A percentile compares a stretch with the other conserved stretches of the same genome.
These are phyloP conservation scores for Drosophila equinoxialis DNA, from an alignment of 1,140 invertebrate species.

Conservation along the genomic window DNA sequence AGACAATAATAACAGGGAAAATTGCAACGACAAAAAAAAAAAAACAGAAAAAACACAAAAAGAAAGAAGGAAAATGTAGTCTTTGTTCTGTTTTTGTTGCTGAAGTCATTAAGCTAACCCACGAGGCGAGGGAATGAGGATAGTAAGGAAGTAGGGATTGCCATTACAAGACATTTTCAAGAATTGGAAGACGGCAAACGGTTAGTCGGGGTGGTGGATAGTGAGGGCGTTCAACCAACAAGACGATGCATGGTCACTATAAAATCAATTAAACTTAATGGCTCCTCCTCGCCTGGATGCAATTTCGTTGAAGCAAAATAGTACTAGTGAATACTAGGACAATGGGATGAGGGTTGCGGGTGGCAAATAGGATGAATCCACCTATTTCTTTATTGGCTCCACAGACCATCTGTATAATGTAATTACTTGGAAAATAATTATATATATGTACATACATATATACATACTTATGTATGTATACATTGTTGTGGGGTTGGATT, in stretches of 20 bases:
- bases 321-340: not conserved
- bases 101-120: constrained; percentile 33
- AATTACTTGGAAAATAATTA: constrained; percentile 12
- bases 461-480: not conserved
- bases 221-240: not conserved
- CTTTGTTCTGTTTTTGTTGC: constrained; percentile 24
- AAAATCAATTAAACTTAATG: constrained; percentile 73
- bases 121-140: not conserved
- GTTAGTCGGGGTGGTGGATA: not conserved
- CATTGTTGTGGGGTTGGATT: constrained; percentile 10
- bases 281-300: constrained; percentile 38
- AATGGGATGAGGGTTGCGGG: not conserved
- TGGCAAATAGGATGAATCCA: constrained; percentile 36
- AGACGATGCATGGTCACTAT: constrained; percentile 50
- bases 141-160: constrained; percentile 2
- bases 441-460: not conserved
- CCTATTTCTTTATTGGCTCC: constrained; percentile 9
- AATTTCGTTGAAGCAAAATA: constrained; percentile 10
- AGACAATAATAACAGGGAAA: constrained; percentile 38
- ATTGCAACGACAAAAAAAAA: constrained; percentile 11
- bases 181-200: constrained; percentile 21
- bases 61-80: constrained; percentile 9
- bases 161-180: constrained; percentile 26
- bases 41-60: not conserved
- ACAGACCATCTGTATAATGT: constrained; percentile 14